Evolutionary conservation across 2,888 invertebrate species (phyloP), one percentile per base, ranked within the genome.

Genomic region (Dioctria linearis): DNA sequence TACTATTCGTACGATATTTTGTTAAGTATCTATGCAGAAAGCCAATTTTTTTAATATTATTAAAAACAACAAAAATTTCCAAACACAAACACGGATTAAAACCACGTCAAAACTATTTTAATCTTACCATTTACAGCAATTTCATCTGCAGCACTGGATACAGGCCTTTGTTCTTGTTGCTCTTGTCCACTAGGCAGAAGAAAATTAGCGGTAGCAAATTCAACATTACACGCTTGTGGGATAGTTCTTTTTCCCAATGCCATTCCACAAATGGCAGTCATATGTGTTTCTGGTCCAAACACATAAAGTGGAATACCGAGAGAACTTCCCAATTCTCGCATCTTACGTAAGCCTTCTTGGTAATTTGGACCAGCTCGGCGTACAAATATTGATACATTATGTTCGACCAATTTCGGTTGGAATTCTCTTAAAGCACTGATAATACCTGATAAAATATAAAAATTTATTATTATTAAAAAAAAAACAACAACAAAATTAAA

Each of bases 241-340:
- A 98, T 95, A 11, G 95, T 92, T 59, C 94, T 90, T 85, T 95
- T 96, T 25, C 98, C 98, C 80, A 99, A 90, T 2, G 99, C 99
- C 93, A 99, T 97, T 2, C 98, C 97, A 83, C 98, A 98, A 85
- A 99, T 98, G n/a, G 98, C 94, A 0, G 99, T 99, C 99, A 99
- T 99, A 90, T 98, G 98, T 5, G 97, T 97, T 90, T 99, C 99
- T 0, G 99, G 99, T 0, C 99, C 99, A 88, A 98, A 99, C 71
- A 99, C 99, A 88, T 95, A 94, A 85, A 99, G 92, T 0, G 98
- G 98, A 85, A 99, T 95, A 66, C 96, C 96, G 82, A 97, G 91
- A 3, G 93, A 92, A 83, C 93, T 92, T 42, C 95, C 95, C 69
- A 97, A 94, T 88, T 98, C 98, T 42, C 98, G 93, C 95, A 98